phyloP scores from a whole-genome alignment of 2,113 vertebrate species.

The Glaucidium brasilianum region DNA sequence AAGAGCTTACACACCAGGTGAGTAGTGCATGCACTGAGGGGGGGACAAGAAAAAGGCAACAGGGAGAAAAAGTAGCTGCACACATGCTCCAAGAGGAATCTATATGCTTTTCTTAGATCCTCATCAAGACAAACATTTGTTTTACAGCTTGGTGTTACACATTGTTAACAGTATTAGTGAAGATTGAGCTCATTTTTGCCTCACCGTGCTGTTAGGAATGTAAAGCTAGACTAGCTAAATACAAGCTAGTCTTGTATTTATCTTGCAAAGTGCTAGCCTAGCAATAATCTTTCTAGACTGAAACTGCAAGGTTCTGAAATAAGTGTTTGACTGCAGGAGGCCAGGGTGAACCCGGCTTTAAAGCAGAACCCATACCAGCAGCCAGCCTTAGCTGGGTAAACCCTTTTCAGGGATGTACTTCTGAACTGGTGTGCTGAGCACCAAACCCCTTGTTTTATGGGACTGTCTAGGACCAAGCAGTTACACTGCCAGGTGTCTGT shows the following conservation, averaged over 20 bases:
- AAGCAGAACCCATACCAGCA: not conserved
- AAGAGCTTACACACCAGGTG: not conserved
- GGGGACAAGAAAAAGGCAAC: not conserved
- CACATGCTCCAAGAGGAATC: accelerated
- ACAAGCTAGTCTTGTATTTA: not conserved
- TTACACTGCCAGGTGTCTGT: not conserved
- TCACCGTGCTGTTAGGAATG: accelerated
- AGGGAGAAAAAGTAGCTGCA: not conserved
- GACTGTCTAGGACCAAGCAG: not conserved
- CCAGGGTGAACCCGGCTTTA: not conserved
- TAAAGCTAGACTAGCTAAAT: not conserved
- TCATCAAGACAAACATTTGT: not conserved
- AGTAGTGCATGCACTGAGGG: accelerated
- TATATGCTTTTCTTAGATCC: not conserved
- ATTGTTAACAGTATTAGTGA: not conserved
- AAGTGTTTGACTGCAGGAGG: not conserved
- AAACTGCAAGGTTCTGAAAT: not conserved
- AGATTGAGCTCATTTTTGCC: not conserved
- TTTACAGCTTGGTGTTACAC: not conserved
- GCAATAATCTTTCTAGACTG: not conserved
- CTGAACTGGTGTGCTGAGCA: not conserved
- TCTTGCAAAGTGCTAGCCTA: not conserved
- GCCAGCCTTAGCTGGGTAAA: not conserved
- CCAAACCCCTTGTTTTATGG: not conserved
- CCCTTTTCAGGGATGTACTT: not conserved